phyloP scores from a whole-genome alignment of 2,113 vertebrate genomes.

The Nerophis lumbriciformis region DNA sequence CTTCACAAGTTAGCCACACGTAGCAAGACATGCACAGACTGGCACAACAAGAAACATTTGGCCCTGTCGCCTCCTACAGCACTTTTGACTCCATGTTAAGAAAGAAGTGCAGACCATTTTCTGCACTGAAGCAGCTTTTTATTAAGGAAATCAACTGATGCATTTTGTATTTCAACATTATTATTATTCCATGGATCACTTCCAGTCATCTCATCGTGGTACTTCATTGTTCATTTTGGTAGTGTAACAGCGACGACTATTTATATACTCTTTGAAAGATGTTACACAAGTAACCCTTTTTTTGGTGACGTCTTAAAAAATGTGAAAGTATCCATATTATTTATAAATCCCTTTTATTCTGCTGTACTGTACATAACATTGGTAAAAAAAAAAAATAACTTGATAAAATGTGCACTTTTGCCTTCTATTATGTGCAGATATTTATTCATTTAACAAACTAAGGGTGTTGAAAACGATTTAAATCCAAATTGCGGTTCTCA shows the following conservation, averaged over 20 bases:
- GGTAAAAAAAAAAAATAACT: conserved; percentile 36
- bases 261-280: conserved; percentile 57
- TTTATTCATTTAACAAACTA: neutral
- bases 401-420: conserved; percentile 39
- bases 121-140: conserved; percentile 17
- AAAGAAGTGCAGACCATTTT: neutral
- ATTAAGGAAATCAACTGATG: conserved; percentile 8
- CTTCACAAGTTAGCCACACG: neutral
- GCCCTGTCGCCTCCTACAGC: neutral
- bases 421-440: conserved; percentile 12
- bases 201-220: conserved; percentile 16
- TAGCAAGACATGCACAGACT: conserved; percentile 23
- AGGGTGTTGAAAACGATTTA: no score
- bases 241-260: conserved; percentile 63
- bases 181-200: conserved; percentile 15
- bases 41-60: conserved; percentile 7
- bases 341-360: conserved; percentile 69
- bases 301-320: conserved; percentile 60
- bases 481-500: no score
- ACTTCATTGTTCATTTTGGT: conserved; percentile 44
- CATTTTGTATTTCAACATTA: conserved; percentile 16
- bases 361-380: conserved; percentile 62
- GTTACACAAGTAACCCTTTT: conserved; percentile 40
- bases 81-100: conserved; percentile 30
- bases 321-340: conserved; percentile 64